A percentile compares a stretch with the other conserved stretches of the same genome.
Conservation (phyloP, 2,888 invertebrate species). For the Ischnus inquisitorius region DNA sequence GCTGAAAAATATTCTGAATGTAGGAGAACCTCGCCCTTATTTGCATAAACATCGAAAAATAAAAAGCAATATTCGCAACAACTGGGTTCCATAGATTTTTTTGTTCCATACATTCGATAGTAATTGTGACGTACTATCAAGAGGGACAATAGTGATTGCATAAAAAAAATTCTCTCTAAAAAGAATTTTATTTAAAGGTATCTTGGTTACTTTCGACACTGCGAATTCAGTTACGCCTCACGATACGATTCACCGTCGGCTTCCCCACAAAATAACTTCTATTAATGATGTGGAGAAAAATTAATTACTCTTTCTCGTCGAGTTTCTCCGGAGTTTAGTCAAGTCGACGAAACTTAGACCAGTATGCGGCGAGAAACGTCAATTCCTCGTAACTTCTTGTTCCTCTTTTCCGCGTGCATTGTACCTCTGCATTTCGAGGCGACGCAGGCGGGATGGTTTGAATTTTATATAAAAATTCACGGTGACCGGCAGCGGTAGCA, state of each 20-base stretch:
- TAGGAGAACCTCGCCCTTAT: no score
- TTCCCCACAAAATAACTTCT: background rate
- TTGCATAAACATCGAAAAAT: no score
- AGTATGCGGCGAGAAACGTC: background rate
- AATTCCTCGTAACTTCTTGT: background rate
- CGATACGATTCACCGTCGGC: background rate
- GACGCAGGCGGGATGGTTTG: background rate
- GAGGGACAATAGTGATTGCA: no score
- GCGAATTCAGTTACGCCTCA: background rate
- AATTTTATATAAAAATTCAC: conserved; percentile 53
- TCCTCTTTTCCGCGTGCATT: background rate
- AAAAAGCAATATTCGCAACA: no score
- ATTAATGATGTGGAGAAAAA: background rate
- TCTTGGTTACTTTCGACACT: background rate
- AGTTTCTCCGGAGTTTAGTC: background rate
- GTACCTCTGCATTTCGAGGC: background rate
- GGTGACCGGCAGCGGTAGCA: conserved; percentile 11
- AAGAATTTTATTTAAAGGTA: background rate
- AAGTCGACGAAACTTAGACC: background rate
- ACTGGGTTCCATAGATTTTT: no score
- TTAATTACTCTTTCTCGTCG: background rate
- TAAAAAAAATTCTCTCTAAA: background rate
- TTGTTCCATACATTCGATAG: no score
- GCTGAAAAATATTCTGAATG: no score
- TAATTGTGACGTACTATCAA: no score